These are phyloP conservation scores for Oxycera nigricornis DNA, from an alignment of 2,888 invertebrate genomes.

Conservation along the genomic window DNA sequence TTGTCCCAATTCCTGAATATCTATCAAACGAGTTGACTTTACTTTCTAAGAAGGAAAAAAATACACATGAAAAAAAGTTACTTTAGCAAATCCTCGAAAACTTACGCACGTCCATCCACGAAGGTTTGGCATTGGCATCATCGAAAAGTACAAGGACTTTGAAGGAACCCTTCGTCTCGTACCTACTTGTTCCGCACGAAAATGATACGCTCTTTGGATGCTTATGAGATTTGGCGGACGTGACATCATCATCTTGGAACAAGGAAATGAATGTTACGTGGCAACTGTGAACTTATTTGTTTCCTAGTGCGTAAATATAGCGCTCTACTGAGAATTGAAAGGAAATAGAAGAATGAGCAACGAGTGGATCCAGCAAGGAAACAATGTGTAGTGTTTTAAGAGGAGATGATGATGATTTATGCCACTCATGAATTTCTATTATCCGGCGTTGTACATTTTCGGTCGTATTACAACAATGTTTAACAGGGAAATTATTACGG, in stretches of 20 bases:
- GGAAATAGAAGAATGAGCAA: not conserved
- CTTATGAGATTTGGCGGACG: conserved; percentile 32
- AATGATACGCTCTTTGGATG: conserved; percentile 34
- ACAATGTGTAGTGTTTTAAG: not conserved
- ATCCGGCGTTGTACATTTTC: not conserved
- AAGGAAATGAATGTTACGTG: conserved; percentile 9
- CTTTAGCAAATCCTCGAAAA: not conserved
- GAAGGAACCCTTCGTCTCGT: not conserved
- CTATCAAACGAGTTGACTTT: too few species aligned
- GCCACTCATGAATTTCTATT: conserved; percentile 34
- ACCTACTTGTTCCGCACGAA: too few species aligned
- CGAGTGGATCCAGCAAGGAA: not conserved
- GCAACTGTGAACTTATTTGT: too few species aligned
- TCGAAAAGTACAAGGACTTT: not conserved
- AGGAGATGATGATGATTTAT: conserved; percentile 30
- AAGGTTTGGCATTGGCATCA: not conserved
- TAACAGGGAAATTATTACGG: too few species aligned
- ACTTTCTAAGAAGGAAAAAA: too few species aligned
- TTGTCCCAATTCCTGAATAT: conserved; percentile 38
- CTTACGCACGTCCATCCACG: conserved; percentile 36
- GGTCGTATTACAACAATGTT: too few species aligned
- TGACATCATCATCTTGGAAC: conserved; percentile 34
- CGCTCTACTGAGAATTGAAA: too few species aligned
- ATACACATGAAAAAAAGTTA: too few species aligned
- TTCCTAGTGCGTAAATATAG: too few species aligned